Conservation (phyloP, 2,113 vertebrate genomes). For the Potamarius usumacintae region DNA sequence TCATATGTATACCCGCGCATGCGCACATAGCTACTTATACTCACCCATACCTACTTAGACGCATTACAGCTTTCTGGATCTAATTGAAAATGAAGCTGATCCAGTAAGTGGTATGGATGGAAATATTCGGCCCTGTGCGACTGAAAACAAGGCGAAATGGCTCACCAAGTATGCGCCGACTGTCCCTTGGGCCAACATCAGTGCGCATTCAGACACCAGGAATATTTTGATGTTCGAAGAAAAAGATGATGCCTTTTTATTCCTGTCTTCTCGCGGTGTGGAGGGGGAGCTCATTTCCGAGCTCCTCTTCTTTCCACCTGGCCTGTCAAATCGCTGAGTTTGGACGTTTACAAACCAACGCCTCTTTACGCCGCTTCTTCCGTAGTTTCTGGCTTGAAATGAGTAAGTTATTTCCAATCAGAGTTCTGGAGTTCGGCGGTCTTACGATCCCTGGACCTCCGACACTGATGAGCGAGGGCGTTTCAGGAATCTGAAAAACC, state of each 20-base stretch:
- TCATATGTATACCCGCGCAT: not conserved
- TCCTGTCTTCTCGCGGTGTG: constrained; percentile 73
- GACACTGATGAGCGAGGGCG: not conserved
- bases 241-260: constrained; percentile 86
- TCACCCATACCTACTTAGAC: not conserved
- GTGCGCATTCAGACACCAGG: constrained; percentile 91
- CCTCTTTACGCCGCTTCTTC: not conserved
- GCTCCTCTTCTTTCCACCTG: constrained; percentile 80
- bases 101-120: not conserved
- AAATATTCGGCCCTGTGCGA: not conserved
- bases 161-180: constrained; percentile 98
- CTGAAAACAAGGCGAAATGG: constrained; percentile 44
- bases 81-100: not conserved
- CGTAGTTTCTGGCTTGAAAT: not conserved
- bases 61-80: not conserved
- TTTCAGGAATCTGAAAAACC: not conserved
- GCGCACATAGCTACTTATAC: no score
- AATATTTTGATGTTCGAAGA: constrained; percentile 96
- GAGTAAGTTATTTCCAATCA: not conserved
- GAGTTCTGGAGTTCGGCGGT: not conserved
- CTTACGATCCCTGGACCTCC: not conserved
- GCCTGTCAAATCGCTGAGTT: constrained; percentile 60
- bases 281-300: constrained; percentile 71
- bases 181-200: constrained; percentile 97
- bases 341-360: constrained; percentile 14